These are phyloP conservation scores for Pluvianellus socialis DNA, from an alignment of 2,113 vertebrate species.

Conservation along the genomic window DNA sequence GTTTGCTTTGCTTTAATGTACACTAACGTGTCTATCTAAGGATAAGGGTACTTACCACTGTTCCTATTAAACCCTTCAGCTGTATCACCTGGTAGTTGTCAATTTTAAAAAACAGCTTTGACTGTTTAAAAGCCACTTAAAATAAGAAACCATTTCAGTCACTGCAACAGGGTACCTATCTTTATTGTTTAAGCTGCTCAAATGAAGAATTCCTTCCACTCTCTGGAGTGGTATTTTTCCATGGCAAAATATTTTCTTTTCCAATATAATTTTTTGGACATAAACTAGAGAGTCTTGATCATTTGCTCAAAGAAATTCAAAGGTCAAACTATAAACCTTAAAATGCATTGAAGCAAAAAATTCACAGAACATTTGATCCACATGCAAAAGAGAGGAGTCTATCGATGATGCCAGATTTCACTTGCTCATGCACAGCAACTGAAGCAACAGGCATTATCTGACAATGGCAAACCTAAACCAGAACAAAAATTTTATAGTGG, in stretches of 20 bases:
- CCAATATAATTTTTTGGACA: not conserved
- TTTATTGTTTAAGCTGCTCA: not conserved
- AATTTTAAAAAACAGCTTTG: not conserved
- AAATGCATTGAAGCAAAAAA: not conserved
- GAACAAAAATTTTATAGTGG: not conserved
- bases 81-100: not conserved
- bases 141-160: not conserved
- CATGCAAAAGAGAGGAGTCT: not conserved
- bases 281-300: not conserved
- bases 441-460: not conserved
- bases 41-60: not conserved
- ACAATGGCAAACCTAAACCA: not conserved
- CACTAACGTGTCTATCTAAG: not conserved
- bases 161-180: not conserved
- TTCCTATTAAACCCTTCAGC: not conserved
- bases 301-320: not conserved
- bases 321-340: not conserved
- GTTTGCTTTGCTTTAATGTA: not conserved
- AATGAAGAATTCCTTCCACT: not conserved
- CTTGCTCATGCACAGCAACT: not conserved
- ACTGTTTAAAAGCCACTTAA: not conserved
- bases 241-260: not conserved
- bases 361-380: not conserved
- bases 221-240: not conserved
- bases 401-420: not conserved